Conservation (phyloP, 2,888 invertebrate species). For the Trissonchulus sp. region DNA sequence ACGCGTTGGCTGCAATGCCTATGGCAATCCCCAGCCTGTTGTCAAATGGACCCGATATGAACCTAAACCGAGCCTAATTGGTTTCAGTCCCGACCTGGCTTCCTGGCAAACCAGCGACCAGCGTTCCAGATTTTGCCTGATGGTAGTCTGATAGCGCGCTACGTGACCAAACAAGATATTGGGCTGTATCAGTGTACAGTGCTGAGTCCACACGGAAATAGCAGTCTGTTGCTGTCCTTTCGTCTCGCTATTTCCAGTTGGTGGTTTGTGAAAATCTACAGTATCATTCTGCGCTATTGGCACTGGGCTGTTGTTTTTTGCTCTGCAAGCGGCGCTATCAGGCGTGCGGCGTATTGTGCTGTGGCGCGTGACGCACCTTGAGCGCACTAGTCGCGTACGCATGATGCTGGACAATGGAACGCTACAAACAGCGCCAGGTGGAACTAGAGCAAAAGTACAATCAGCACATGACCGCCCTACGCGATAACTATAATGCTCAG, state of each 20-base stretch:
- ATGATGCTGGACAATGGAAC: constrained; percentile 50
- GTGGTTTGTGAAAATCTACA: constrained; percentile 27
- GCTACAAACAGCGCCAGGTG: constrained; percentile 47
- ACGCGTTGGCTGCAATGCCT: neutral
- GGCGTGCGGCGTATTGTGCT: constrained; percentile 26
- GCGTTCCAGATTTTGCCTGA: no score
- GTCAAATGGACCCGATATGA: neutral
- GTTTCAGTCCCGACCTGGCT: no score
- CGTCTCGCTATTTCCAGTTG: constrained; percentile 21
- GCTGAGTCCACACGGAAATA: constrained; percentile 1
- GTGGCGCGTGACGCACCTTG: constrained; percentile 33
- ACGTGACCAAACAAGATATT: neutral
- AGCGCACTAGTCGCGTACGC: constrained; percentile 46
- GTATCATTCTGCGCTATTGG: constrained; percentile 26
- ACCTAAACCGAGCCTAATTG: no score
- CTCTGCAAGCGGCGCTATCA: constrained; percentile 26
- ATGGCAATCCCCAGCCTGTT: neutral
- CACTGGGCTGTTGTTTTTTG: constrained; percentile 22
- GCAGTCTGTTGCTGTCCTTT: neutral
- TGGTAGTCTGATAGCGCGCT: constrained; percentile 3
- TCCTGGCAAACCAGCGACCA: no score
- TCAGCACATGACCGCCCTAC: constrained; percentile 39
- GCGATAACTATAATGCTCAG: constrained; percentile 43
- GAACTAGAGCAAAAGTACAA: constrained; percentile 49
- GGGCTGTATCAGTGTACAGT: constrained; percentile 20